Evolutionary conservation across 1,140 invertebrate genomes (phyloP).

Genomic region (Parapsyche elsis): DNA sequence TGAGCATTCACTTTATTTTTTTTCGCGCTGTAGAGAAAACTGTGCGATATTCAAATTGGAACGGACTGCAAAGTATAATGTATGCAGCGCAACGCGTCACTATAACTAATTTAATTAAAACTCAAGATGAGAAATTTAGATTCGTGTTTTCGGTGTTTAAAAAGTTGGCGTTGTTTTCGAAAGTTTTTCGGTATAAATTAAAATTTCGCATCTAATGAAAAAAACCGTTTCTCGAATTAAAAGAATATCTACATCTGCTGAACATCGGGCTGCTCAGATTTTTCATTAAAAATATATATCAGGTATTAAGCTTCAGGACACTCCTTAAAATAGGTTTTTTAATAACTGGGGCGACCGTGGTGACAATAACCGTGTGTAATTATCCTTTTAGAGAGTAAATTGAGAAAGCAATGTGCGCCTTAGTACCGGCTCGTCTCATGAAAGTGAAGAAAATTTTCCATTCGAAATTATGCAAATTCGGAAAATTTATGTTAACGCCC

Average conservation of each 20-base stretch:
- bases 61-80: background rate
- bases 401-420: background rate
- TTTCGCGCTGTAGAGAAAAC: background rate
- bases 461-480: no score
- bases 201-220: background rate
- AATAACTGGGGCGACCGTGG: background rate
- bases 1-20: background rate
- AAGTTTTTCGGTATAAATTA: background rate
- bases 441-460: no score
- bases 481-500: no score
- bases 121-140: background rate
- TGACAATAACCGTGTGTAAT: constrained; percentile 10
- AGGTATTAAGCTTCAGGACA: no score
- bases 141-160: background rate
- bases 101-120: constrained; percentile 27
- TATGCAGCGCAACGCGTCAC: constrained; percentile 7
- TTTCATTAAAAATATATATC: no score
- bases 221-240: background rate
- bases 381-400: background rate
- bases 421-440: no score
- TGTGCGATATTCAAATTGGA: constrained; percentile 6
- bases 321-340: background rate
- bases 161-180: background rate
- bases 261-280: no score
- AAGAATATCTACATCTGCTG: background rate